Base-by-base conservation (phyloP, 2,113 vertebrate species). In the Phasianus colchicus region DNA sequence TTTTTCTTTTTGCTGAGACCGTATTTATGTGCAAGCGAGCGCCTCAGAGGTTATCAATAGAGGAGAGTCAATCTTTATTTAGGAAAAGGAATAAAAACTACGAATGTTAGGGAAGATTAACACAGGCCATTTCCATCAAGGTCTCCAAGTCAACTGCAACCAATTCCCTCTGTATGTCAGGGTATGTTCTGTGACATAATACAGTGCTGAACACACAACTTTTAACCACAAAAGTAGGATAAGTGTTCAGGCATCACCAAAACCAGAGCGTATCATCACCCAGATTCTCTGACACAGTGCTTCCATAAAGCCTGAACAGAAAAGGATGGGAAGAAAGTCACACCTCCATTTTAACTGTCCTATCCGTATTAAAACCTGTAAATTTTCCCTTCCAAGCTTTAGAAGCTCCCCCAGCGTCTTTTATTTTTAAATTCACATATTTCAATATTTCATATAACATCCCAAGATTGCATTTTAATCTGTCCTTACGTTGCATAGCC, bases 91-190 rank as follows among this genome's bases (percentile, higher is more conserved):
- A 94, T 87, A 76, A 93, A 86, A 92, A 45, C 63, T 92, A 92
- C 66, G 72, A 82, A 65, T 75, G 63, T 92, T 88, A 61, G 86
- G 50, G 86, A 93, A 81, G 86, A 96, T 92, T 64, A 94, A 84
- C 73, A 82, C 0, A 4, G 63, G 42, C 54, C 70, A 19, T 86
- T 95, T 94, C 86, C 84, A 54, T 42, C 70, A 65, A 84, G 77
- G 77, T 82, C 73, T 88, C 79, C 16, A 6, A 74, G 72, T 13
- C 83, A 86, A 13, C 77, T 61, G 72, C 76, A 42, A 71, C 76
- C 69, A 91, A 64, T 57, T 86, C 73, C 5, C 47, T 32, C 76
- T 71, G 50, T 40, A 61, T n/a, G 87, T 67, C 60, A 57, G 36
- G 52, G 15, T 45, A 10, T 7, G 36, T 2, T 1, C 43, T 14